Percentiles rank a stretch among this genome's conserved stretches.
These are phyloP conservation scores for Hanleya hanleyi DNA, from an alignment of 2,888 invertebrate species.

Conservation along the genomic window DNA sequence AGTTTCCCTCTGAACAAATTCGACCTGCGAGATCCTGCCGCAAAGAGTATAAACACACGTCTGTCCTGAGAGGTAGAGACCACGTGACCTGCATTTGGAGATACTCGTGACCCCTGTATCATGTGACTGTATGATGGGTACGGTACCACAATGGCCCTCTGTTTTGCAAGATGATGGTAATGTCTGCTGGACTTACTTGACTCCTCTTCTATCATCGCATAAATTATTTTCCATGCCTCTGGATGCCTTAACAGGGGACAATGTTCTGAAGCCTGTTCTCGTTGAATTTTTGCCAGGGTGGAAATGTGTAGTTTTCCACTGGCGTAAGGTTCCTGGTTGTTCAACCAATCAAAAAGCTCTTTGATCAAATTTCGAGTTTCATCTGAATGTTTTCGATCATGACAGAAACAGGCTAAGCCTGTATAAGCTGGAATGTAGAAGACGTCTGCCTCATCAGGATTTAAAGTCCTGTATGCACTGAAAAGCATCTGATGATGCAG, in stretches of 20 bases:
- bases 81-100: neutral
- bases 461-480: constrained; percentile 44
- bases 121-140: constrained; percentile 63
- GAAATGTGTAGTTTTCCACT: constrained; percentile 53
- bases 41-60: constrained; percentile 50
- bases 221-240: constrained; percentile 40
- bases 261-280: constrained; percentile 40
- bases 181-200: neutral
- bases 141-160: constrained; percentile 49
- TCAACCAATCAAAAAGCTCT: neutral
- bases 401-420: constrained; percentile 41
- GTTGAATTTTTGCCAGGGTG: constrained; percentile 54
- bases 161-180: constrained; percentile 15
- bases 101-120: neutral
- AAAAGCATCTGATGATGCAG: constrained; percentile 50
- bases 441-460: constrained; percentile 45
- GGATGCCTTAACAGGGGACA: constrained; percentile 47
- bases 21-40: constrained; percentile 45
- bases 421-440: constrained; percentile 56
- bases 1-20: constrained; percentile 49
- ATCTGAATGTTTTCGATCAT: neutral
- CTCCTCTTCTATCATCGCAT: constrained; percentile 53
- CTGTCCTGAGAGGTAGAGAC: constrained; percentile 21
- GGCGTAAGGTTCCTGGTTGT: neutral
- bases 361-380: neutral